Evolutionary conservation across 2,888 invertebrate genomes (phyloP).

Genomic region (Orthosia gothica): DNA sequence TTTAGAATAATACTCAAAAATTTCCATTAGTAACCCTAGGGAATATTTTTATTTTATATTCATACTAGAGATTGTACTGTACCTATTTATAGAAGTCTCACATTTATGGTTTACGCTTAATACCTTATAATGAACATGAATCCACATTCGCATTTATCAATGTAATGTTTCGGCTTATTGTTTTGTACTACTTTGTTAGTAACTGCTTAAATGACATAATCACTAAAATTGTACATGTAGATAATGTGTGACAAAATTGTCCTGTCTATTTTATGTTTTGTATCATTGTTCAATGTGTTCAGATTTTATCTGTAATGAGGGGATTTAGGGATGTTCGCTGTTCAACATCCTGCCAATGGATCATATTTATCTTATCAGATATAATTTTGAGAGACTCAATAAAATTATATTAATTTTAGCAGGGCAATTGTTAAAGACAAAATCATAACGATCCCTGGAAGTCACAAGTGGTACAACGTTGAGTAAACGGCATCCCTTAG

Average conservation of each 20-base stretch:
- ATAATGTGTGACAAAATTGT: slow-evolving; percentile 15
- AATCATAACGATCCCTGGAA: not conserved
- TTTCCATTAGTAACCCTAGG: slow-evolving; percentile 65
- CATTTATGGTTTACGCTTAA: slow-evolving; percentile 47
- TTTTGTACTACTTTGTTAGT: slow-evolving; percentile 42
- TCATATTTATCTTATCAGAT: not conserved
- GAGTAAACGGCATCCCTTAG: not conserved
- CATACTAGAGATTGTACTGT: slow-evolving; percentile 53
- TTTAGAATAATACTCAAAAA: slow-evolving; percentile 67
- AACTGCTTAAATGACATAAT: slow-evolving; percentile 37
- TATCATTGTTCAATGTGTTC: slow-evolving; percentile 7
- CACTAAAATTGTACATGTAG: slow-evolving; percentile 11
- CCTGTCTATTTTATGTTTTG: slow-evolving; percentile 14
- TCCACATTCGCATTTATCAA: slow-evolving; percentile 38
- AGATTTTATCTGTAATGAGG: slow-evolving; percentile 21
- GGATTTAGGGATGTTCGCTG: slow-evolving; percentile 6
- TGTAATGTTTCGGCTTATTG: slow-evolving; percentile 36
- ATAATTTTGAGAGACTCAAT: not conserved
- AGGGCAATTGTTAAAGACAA: not conserved
- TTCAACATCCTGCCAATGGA: not conserved
- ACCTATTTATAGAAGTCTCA: slow-evolving; percentile 54
- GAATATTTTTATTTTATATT: slow-evolving; percentile 62
- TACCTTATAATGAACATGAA: slow-evolving; percentile 33
- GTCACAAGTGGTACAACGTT: not conserved
- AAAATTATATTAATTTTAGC: not conserved